A percentile compares a stretch with the other conserved stretches of the same genome.
These are phyloP conservation scores for Caloenas nicobarica DNA, from an alignment of 2,113 vertebrate species.

Conservation along the genomic window DNA sequence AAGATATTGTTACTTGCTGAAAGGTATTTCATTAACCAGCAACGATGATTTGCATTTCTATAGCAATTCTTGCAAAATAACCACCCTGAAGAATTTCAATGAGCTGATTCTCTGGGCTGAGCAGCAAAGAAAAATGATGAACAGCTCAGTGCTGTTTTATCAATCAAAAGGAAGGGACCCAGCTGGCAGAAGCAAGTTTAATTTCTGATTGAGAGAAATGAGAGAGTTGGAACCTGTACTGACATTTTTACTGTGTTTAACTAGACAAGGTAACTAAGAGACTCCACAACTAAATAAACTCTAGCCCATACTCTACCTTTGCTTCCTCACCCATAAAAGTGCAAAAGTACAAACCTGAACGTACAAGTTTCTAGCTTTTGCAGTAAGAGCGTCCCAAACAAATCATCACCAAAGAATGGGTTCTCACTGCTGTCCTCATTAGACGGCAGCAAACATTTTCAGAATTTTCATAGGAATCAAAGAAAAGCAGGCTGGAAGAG, in stretches of 20 bases:
- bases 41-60: slow-evolving; percentile 39
- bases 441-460: not conserved
- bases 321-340: not conserved
- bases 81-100: not conserved
- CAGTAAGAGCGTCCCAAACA: not conserved
- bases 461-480: not conserved
- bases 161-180: not conserved
- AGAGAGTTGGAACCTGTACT: not conserved
- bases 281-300: not conserved
- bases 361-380: not conserved
- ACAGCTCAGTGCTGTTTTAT: not conserved
- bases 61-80: slow-evolving; percentile 1
- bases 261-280: not conserved
- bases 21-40: slow-evolving; percentile 35
- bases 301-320: not conserved
- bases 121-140: slow-evolving; percentile 1
- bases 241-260: not conserved
- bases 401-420: not conserved
- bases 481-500: not conserved
- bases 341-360: not conserved
- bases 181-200: slow-evolving; percentile 17
- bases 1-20: slow-evolving; percentile 26
- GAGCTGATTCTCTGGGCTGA: not conserved
- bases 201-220: slow-evolving; percentile 35
- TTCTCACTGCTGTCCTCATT: not conserved